A percentile compares a stretch with the other conserved stretches of the same genome.
These are phyloP conservation scores for Spilogale gracilis DNA, from an alignment of 2,113 vertebrate species.

Conservation along the genomic window DNA sequence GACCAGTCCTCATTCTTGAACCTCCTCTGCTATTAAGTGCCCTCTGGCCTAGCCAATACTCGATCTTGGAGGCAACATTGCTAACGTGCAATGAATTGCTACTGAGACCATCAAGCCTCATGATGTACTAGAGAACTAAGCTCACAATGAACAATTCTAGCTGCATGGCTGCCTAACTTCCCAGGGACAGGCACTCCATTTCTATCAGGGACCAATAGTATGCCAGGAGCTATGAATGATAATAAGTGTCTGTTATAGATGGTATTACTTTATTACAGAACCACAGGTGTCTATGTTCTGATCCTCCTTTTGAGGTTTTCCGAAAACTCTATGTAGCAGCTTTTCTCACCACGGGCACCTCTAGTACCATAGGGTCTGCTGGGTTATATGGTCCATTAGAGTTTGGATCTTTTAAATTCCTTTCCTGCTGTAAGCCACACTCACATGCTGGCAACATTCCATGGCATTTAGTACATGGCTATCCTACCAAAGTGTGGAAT, in stretches of 20 bases:
- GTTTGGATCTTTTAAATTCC: neutral
- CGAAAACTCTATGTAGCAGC: neutral
- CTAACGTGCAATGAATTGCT: neutral
- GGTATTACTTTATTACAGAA: neutral
- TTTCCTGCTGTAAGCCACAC: neutral
- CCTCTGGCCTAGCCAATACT: neutral
- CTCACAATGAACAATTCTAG: neutral
- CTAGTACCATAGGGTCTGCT: neutral
- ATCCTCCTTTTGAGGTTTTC: neutral
- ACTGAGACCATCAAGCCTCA: neutral
- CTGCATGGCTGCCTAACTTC: neutral
- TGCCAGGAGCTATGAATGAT: neutral
- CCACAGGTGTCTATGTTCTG: neutral
- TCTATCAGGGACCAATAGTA: neutral
- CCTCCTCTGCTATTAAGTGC: neutral
- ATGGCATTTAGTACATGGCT: neutral
- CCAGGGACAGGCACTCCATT: neutral
- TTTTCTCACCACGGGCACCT: neutral
- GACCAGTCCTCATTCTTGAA: neutral
- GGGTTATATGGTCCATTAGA: neutral
- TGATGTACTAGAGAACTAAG: neutral
- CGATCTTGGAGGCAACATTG: neutral
- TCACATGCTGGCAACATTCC: neutral
- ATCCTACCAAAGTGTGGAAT: neutral
- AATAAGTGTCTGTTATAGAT: neutral